A percentile compares a stretch with the other conserved stretches of the same genome.
phyloP scores from a whole-genome alignment of 2,888 invertebrate species.

The Phasia obesa region DNA sequence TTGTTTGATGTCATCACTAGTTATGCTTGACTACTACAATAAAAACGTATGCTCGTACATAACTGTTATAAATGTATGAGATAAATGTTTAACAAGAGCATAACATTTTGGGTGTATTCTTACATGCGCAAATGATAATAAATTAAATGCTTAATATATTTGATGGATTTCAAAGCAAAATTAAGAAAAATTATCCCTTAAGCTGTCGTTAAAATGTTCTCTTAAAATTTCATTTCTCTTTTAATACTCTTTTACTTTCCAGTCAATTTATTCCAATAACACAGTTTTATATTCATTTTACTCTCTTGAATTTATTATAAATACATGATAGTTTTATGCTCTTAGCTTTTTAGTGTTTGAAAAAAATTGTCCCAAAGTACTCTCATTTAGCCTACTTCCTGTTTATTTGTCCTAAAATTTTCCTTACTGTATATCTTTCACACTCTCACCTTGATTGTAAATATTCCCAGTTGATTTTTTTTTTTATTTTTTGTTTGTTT shows the following conservation, averaged over 20 bases:
- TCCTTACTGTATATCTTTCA: background rate
- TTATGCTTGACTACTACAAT: constrained; percentile 9
- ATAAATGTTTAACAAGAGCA: background rate
- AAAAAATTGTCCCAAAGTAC: constrained; percentile 46
- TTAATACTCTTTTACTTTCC: constrained; percentile 12
- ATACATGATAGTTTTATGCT: constrained; percentile 1
- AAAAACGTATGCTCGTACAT: background rate
- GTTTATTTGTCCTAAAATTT: constrained; percentile 50
- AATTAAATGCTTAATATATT: background rate
- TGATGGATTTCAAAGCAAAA: background rate
- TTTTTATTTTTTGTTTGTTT: constrained; percentile 1
- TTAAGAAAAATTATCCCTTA: background rate
- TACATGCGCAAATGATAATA: constrained; percentile 52
- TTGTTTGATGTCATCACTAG: constrained; percentile 56
- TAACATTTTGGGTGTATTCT: constrained; percentile 69
- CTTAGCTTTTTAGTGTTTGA: constrained; percentile 1
- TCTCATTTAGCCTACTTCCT: constrained; percentile 52
- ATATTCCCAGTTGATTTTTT: constrained; percentile 12
- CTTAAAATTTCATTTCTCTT: background rate
- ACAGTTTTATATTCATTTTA: constrained; percentile 32
- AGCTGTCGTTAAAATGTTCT: background rate
- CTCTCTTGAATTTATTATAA: background rate
- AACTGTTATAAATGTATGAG: background rate
- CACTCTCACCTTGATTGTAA: constrained; percentile 21
- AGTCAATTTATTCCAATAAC: constrained; percentile 59